phyloP scores from a whole-genome alignment of 1,140 invertebrate species.

The Sarcophaga bullata region DNA sequence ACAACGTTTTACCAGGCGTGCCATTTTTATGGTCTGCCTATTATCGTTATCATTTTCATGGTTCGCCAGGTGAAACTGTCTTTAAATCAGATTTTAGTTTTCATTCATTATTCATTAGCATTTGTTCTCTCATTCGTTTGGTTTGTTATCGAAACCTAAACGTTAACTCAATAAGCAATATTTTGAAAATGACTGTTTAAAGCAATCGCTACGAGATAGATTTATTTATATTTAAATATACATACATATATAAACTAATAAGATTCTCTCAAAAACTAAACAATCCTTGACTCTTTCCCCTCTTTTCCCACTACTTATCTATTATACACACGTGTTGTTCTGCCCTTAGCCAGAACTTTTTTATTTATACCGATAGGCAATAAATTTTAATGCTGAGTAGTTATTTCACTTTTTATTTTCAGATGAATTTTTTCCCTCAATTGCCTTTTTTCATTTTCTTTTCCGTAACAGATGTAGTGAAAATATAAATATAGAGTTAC shows the following conservation, averaged over 20 bases:
- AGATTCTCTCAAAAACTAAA: not conserved
- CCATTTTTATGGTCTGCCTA: not conserved
- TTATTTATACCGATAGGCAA: not conserved
- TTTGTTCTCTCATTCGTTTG: not conserved
- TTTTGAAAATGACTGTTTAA: slow-evolving; percentile 43
- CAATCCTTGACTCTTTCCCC: not conserved
- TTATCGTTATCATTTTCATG: not conserved
- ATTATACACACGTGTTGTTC: not conserved
- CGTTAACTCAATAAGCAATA: slow-evolving; percentile 42
- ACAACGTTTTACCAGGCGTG: slow-evolving; percentile 2
- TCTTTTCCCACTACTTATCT: not conserved
- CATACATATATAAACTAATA: slow-evolving; percentile 3
- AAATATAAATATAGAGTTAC: too few species aligned
- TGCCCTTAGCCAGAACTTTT: too few species aligned
- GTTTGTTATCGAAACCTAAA: not conserved
- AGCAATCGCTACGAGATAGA: slow-evolving; percentile 22
- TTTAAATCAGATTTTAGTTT: not conserved
- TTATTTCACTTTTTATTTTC: not conserved
- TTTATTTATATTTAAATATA: not conserved
- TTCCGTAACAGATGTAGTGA: too few species aligned
- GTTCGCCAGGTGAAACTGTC: slow-evolving; percentile 28
- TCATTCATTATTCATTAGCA: not conserved
- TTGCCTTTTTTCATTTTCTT: too few species aligned
- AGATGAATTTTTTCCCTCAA: not conserved
- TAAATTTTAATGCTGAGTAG: not conserved